A percentile compares a stretch with the other conserved stretches of the same genome.
phyloP scores from a whole-genome alignment of 2,797 vertebrate species.

The Trachops cirrhosus region DNA sequence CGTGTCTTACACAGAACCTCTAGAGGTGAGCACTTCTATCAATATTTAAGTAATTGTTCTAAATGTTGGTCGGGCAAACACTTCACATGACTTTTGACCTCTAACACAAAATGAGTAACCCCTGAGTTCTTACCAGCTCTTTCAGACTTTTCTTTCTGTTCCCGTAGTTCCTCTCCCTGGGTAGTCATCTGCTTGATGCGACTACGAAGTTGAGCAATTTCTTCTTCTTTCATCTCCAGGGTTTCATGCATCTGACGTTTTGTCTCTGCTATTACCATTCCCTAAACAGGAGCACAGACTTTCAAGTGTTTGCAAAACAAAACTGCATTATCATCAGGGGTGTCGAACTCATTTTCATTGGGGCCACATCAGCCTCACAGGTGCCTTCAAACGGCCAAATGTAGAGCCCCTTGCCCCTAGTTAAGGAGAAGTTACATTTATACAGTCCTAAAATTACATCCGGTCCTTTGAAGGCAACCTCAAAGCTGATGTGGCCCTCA shows the following conservation, averaged over 20 bases:
- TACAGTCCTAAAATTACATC: no score
- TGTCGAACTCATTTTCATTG: no score
- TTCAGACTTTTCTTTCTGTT: slow-evolving; percentile 96
- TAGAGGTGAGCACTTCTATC: background rate
- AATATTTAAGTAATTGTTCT: background rate
- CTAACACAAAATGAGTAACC: slow-evolving; percentile 52
- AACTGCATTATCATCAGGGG: background rate
- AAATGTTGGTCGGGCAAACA: background rate
- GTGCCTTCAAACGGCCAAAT: no score
- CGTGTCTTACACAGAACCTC: background rate
- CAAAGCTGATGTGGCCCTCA: no score
- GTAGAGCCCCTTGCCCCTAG: no score
- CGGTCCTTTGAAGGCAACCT: no score
- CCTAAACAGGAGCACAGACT: slow-evolving; percentile 83
- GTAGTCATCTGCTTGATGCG: slow-evolving; percentile 87
- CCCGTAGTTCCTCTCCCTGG: slow-evolving; percentile 91
- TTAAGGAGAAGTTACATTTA: no score
- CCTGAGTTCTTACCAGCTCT: slow-evolving; percentile 89
- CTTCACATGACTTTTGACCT: background rate
- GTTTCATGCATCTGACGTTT: slow-evolving; percentile 99
- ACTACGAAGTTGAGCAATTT: slow-evolving; percentile 91
- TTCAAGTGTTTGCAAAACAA: slow-evolving; percentile 13
- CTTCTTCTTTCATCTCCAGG: slow-evolving; percentile 97
- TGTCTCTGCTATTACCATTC: slow-evolving; percentile 98
- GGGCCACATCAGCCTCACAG: no score